Evolutionary conservation across 2,113 vertebrate genomes (phyloP).

Genomic region (Zeus faber): DNA sequence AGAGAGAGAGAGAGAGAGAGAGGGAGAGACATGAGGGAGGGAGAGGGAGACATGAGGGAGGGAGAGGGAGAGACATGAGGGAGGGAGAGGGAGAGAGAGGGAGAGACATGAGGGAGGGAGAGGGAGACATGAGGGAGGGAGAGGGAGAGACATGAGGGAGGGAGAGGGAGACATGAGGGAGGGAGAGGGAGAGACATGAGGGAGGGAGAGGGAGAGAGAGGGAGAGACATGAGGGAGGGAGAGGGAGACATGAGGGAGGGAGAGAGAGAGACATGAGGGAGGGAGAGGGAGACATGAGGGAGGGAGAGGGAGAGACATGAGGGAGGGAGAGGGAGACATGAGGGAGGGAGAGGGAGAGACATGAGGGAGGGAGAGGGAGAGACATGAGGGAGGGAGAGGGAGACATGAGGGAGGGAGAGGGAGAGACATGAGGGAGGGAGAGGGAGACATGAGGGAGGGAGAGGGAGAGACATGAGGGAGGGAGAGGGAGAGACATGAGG

Average conservation of each 20-base stretch:
- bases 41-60: conserved; percentile 16
- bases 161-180: conserved; percentile 23
- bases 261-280: conserved; percentile 14
- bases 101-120: background rate
- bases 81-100: conserved; percentile 4
- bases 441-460: conserved; percentile 3
- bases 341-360: background rate
- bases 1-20: background rate
- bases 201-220: conserved; percentile 1
- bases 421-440: background rate
- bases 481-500: conserved; percentile 14
- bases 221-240: background rate
- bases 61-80: conserved; percentile 22
- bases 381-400: background rate
- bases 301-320: conserved; percentile 17
- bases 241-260: background rate
- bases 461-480: background rate
- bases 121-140: background rate
- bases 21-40: conserved; percentile 18
- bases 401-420: conserved; percentile 35
- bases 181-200: conserved; percentile 26
- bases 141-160: conserved; percentile 13
- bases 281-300: conserved; percentile 24
- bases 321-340: conserved; percentile 4
- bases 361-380: conserved; percentile 17